Conservation (phyloP, 2,113 vertebrate species). For the Pangasianodon gigas region DNA sequence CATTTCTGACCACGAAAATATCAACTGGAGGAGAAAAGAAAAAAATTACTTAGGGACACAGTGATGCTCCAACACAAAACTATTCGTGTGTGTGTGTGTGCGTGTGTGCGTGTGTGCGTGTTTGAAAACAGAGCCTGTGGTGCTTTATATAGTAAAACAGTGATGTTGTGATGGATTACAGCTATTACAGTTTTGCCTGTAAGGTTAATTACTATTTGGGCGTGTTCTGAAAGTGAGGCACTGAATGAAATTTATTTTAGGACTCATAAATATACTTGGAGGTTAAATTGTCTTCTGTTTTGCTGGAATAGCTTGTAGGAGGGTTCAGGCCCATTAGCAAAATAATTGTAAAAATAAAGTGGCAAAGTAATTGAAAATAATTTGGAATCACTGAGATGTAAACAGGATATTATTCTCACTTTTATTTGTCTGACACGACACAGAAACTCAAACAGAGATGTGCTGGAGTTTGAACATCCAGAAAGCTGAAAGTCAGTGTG, state of each 20-base stretch:
- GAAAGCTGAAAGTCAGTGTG: neutral
- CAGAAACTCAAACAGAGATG: conserved; percentile 1
- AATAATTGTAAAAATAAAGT: conserved; percentile 54
- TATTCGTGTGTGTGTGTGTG: neutral
- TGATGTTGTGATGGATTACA: conserved; percentile 59
- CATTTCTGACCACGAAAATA: neutral
- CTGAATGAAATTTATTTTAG: conserved; percentile 60
- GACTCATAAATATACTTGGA: conserved; percentile 52
- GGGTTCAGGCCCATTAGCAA: conserved; percentile 56
- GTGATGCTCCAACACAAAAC: neutral
- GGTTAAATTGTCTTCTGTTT: conserved; percentile 58
- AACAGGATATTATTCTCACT: conserved; percentile 64
- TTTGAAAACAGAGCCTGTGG: neutral
- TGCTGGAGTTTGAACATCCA: conserved; percentile 31
- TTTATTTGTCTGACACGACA: conserved; percentile 43
- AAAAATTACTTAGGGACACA: neutral
- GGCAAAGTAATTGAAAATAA: conserved; percentile 62
- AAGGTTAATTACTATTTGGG: conserved; percentile 63
- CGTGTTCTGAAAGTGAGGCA: conserved; percentile 59
- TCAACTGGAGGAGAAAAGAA: neutral
- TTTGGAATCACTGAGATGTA: conserved; percentile 65
- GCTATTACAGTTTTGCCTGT: conserved; percentile 69
- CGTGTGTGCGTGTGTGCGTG: neutral
- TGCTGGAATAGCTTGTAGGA: conserved; percentile 55
- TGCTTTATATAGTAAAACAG: neutral